These are phyloP conservation scores for Lepus oiostolus DNA, from an alignment of 2,797 vertebrate genomes.

Conservation along the genomic window DNA sequence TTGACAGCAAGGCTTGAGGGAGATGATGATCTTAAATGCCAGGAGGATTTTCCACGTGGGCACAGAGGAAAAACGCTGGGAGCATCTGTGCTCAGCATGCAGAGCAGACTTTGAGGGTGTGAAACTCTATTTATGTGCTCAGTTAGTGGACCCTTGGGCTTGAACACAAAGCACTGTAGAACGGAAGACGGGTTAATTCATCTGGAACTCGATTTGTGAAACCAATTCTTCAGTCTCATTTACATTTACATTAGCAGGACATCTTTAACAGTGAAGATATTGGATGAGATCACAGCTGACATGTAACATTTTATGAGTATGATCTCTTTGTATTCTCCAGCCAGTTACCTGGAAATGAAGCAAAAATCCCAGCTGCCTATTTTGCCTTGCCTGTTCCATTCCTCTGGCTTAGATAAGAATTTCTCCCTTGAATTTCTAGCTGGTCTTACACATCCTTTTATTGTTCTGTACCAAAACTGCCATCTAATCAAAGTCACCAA, in stretches of 20 bases:
- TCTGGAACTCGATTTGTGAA: background rate
- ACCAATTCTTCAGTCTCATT: conserved; percentile 61
- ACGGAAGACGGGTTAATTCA: conserved; percentile 58
- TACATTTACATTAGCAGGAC: conserved; percentile 57
- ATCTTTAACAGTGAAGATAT: conserved; percentile 48
- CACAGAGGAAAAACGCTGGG: background rate
- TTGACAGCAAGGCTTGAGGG: conserved; percentile 67
- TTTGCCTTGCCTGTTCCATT: background rate
- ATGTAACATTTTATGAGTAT: background rate
- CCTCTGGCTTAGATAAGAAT: background rate
- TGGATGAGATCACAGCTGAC: conserved; percentile 63
- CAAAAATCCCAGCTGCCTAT: background rate
- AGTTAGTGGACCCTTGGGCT: conserved; percentile 56
- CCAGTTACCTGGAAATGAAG: background rate
- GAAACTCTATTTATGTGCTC: conserved; percentile 42
- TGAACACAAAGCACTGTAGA: background rate
- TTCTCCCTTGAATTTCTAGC: background rate
- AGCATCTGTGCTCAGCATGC: background rate
- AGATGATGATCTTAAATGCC: conserved; percentile 70
- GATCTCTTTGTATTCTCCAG: background rate
- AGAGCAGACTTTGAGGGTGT: background rate
- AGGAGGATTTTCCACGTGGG: conserved; percentile 2
- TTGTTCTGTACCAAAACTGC: background rate
- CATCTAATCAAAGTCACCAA: background rate
- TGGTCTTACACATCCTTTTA: background rate